phyloP scores from a whole-genome alignment of 2,888 invertebrate genomes.

The Lissonota sp. region DNA sequence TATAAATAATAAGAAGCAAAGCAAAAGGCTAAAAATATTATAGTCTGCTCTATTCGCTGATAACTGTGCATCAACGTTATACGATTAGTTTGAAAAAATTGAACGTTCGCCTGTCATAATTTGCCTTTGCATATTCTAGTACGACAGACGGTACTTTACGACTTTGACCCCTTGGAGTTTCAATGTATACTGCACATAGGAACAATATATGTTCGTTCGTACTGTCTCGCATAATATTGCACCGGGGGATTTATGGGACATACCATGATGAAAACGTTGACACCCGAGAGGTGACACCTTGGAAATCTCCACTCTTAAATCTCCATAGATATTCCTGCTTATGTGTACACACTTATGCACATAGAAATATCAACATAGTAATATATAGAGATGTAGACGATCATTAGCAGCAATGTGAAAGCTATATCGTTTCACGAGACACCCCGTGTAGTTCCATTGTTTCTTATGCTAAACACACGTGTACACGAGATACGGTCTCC shows the following conservation, averaged over 20 bases:
- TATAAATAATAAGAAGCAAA: too few relatives aligned
- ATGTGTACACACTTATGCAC: not conserved
- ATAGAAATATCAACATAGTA: not conserved
- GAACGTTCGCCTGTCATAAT: slow-evolving; percentile 15
- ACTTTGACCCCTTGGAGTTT: slow-evolving; percentile 24
- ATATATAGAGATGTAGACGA: slow-evolving; percentile 34
- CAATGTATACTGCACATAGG: not conserved
- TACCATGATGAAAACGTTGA: slow-evolving; percentile 53
- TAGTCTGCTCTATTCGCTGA: too few relatives aligned
- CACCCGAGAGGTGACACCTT: slow-evolving; percentile 65
- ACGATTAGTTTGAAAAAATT: too few relatives aligned
- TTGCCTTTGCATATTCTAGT: slow-evolving; percentile 25
- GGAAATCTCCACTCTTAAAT: slow-evolving; percentile 64
- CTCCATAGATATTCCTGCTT: not conserved
- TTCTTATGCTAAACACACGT: slow-evolving; percentile 65
- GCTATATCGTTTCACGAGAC: slow-evolving; percentile 58
- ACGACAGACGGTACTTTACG: slow-evolving; percentile 50
- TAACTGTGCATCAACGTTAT: too few relatives aligned
- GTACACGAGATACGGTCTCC: slow-evolving; percentile 10
- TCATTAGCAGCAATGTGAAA: slow-evolving; percentile 63
- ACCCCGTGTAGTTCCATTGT: slow-evolving; percentile 59
- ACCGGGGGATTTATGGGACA: slow-evolving; percentile 9
- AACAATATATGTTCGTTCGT: not conserved
- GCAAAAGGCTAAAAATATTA: too few relatives aligned
- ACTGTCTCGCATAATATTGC: not conserved